Percentiles rank a stretch among this genome's conserved stretches.
phyloP scores from a whole-genome alignment of 1,140 invertebrate genomes.

The Caerostris extrusa region DNA sequence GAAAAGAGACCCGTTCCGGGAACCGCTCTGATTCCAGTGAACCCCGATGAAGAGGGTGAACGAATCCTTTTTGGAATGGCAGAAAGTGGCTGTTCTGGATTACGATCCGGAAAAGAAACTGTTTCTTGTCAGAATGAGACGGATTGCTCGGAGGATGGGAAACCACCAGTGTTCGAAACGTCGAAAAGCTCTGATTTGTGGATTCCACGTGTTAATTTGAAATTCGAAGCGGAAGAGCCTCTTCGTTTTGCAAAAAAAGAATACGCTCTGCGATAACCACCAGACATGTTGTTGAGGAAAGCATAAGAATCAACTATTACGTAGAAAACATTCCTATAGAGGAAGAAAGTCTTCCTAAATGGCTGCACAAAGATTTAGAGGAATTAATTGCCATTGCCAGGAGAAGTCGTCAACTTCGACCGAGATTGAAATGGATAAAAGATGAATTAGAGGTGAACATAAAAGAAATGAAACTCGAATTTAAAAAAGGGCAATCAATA shows the following conservation, averaged over 20 bases:
- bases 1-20: constrained; percentile 39
- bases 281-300: constrained; percentile 63
- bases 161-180: neutral
- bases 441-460: neutral
- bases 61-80: constrained; percentile 40
- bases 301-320: constrained; percentile 43
- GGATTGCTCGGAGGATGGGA: neutral
- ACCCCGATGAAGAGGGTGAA: neutral
- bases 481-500: neutral
- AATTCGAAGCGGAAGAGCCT: constrained; percentile 62
- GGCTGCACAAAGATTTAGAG: constrained; percentile 7
- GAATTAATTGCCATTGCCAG: constrained; percentile 24
- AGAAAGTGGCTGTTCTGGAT: constrained; percentile 60
- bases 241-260: constrained; percentile 41
- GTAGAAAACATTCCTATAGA: constrained; percentile 45
- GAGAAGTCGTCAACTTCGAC: neutral
- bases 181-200: constrained; percentile 14
- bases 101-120: constrained; percentile 40
- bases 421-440: constrained; percentile 55
- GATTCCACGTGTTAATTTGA: constrained; percentile 55
- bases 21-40: constrained; percentile 39
- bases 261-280: constrained; percentile 26
- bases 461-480: constrained; percentile 30
- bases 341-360: constrained; percentile 18
- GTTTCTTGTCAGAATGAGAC: constrained; percentile 28